Percentiles rank a stretch among this genome's conserved stretches.
These are phyloP conservation scores for Alviniconcha strummeri DNA, from an alignment of 2,888 invertebrate genomes.

Conservation along the genomic window DNA sequence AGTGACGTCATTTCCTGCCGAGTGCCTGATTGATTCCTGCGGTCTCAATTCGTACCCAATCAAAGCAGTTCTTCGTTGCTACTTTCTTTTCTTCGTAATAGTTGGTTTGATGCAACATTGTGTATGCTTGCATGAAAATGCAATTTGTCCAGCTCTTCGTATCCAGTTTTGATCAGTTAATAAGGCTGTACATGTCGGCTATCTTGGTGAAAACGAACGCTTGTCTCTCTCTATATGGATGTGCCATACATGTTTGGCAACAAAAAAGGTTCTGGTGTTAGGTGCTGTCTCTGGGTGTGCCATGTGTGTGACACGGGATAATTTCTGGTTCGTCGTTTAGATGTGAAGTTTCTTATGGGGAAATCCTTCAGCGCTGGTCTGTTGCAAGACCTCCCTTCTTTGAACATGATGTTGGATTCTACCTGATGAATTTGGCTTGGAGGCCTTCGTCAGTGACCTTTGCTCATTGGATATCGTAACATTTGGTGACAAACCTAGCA, in stretches of 20 bases:
- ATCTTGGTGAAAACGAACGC: background rate
- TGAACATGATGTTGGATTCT: background rate
- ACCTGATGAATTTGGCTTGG: background rate
- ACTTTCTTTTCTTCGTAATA: background rate
- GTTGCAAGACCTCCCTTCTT: background rate
- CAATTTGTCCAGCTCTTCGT: conserved; percentile 5
- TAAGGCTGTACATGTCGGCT: conserved; percentile 7
- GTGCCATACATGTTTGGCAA: background rate
- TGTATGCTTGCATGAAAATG: conserved; percentile 9
- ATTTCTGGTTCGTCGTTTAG: too few relatives aligned
- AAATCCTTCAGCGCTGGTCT: background rate
- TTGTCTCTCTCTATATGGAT: background rate
- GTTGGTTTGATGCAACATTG: conserved; percentile 4
- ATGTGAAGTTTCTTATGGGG: background rate
- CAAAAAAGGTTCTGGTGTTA: too few relatives aligned
- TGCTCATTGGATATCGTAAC: background rate
- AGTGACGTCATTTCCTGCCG: too few relatives aligned
- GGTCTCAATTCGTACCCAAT: background rate
- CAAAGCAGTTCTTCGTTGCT: conserved; percentile 18
- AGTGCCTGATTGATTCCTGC: background rate
- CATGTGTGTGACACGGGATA: too few relatives aligned
- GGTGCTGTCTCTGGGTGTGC: too few relatives aligned
- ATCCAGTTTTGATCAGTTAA: conserved; percentile 12
- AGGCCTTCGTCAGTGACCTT: background rate
- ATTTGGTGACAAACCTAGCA: background rate